These are phyloP conservation scores for Thymelicus sylvestris DNA, from an alignment of 2,888 invertebrate species.

Conservation along the genomic window DNA sequence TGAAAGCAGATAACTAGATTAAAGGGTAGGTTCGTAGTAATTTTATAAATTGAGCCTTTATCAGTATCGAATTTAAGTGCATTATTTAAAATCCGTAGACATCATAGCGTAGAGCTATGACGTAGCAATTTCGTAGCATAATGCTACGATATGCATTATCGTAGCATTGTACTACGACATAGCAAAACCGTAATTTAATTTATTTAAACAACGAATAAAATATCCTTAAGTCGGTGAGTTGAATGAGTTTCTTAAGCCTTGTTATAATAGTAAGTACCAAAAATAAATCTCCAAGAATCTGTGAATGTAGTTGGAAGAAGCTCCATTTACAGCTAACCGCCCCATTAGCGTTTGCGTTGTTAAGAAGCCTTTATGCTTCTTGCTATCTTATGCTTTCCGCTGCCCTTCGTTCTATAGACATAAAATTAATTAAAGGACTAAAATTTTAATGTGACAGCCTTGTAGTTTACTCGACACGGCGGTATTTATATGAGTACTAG, in stretches of 20 bases:
- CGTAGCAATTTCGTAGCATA: slow-evolving; percentile 30
- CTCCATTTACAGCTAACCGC: slow-evolving; percentile 17
- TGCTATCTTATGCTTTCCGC: neutral
- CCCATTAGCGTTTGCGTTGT: slow-evolving; percentile 9
- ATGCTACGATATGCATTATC: slow-evolving; percentile 21
- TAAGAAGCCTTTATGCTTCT: slow-evolving; percentile 4
- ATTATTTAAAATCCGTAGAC: neutral
- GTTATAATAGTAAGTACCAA: slow-evolving; percentile 5
- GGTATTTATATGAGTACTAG: neutral
- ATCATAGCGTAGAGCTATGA: neutral
- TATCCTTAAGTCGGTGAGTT: neutral
- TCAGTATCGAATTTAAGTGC: no score
- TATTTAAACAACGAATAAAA: neutral
- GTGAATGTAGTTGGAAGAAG: slow-evolving; percentile 14
- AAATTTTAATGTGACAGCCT: neutral
- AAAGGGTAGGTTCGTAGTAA: neutral
- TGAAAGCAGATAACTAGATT: neutral
- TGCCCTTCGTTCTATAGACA: neutral
- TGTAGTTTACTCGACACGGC: neutral
- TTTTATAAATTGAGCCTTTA: no score
- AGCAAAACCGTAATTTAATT: no score
- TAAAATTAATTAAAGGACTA: neutral
- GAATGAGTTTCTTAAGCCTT: slow-evolving; percentile 7
- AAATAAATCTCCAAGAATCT: slow-evolving; percentile 9
- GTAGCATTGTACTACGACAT: neutral